Base-by-base conservation (phyloP, 2,797 vertebrate species). In the Acropternis orthonyx region DNA sequence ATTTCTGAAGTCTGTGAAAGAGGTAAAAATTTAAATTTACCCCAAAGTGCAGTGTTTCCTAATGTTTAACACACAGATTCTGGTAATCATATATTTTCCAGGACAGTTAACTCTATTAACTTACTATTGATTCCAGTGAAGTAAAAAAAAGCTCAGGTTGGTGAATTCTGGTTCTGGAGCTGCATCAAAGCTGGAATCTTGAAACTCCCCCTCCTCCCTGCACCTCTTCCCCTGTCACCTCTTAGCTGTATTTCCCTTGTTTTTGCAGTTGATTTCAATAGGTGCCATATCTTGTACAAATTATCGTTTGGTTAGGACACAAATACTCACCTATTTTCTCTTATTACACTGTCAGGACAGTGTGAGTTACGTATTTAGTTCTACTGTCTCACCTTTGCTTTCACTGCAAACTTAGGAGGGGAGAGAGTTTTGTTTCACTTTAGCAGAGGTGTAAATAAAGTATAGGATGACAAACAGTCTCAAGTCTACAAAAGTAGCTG, bases 221-320 rank as follows among this genome's bases (percentile, higher is more conserved):
- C 12, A 7, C 20, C 32, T n/a, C 9, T 15, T 10, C 4, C 4
- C 12, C 9, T 12, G 0, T 5, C 14, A 8, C 16, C 1, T 16
- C 12, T 20, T 32, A 20, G 13, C 7, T 12, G 3, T 67, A 8
- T 48, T 88, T 52, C 28, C 5, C 13, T 48, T 36, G 23, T 9
- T 52, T 48, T 85, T 46, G 54, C 14, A 19, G n/a, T 59, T 69
- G 21, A 51, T 84, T 68, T 81, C 28, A 51, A 24, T 12, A 73
- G n/a, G 36, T 61, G 26, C 30, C 37, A 37, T 55, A 48, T 58
- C 14, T 46, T 43, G 10, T 51, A 12, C 7, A 14, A 30, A 46
- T 22, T 78, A 4, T 19, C 26, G 20, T 65, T 86, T 32, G 8
- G 12, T 66, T 48, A 44, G 32, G 59, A 52, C 36, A 36, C 32